These are phyloP conservation scores for Propithecus coquereli DNA, from an alignment of 2,113 vertebrate species.

Conservation along the genomic window DNA sequence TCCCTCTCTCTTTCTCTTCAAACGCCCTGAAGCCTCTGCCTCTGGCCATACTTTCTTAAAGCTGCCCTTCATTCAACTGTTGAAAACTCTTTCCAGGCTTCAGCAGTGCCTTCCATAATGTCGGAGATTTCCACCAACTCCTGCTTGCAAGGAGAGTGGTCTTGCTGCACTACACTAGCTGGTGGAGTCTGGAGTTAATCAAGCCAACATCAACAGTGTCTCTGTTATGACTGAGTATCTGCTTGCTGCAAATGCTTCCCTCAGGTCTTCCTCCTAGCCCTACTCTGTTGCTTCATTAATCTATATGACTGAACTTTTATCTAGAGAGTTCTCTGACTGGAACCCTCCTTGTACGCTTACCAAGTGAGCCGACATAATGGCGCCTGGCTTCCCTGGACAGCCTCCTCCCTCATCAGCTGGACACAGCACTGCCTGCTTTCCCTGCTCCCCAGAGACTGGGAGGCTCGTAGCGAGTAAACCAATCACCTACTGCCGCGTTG, in stretches of 20 bases:
- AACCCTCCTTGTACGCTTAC: not conserved
- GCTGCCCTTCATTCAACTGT: not conserved
- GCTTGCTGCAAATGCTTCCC: not conserved
- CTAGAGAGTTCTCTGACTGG: not conserved
- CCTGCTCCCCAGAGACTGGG: not conserved
- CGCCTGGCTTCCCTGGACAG: not conserved
- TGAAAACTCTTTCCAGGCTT: not conserved
- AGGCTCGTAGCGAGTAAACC: not conserved
- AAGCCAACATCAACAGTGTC: not conserved
- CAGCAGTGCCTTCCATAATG: not conserved
- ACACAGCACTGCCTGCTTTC: rapidly evolving
- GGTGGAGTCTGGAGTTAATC: not conserved
- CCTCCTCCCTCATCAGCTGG: not conserved
- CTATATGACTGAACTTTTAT: not conserved
- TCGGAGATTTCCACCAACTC: not conserved
- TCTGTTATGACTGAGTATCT: not conserved
- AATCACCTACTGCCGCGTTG: not conserved
- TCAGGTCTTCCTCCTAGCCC: not conserved
- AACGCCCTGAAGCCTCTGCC: not conserved
- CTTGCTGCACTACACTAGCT: rapidly evolving
- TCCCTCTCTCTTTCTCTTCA: not conserved
- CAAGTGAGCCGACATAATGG: not conserved
- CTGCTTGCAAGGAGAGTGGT: not conserved
- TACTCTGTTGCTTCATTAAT: not conserved
- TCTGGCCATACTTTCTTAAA: not conserved